Conservation (phyloP, 1,140 invertebrate genomes). For the Drosophila sproati region DNA sequence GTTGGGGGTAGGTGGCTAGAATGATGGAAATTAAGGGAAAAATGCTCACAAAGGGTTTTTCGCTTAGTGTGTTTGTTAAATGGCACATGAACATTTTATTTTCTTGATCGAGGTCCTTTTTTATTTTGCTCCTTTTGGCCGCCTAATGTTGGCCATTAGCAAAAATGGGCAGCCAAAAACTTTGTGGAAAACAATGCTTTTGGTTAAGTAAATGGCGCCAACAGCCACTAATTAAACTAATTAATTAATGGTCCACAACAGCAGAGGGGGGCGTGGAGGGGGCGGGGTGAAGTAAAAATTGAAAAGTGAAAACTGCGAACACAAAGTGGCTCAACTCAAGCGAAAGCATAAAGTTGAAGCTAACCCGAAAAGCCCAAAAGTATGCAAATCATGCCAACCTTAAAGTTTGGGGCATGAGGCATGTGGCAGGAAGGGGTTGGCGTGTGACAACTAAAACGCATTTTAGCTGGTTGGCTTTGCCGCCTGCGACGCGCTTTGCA, state of each 20-base stretch:
- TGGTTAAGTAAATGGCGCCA: conserved; percentile 32
- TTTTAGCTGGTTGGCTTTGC: conserved; percentile 4
- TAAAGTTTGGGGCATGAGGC: neutral
- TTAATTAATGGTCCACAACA: conserved; percentile 52
- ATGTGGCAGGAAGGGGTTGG: no score
- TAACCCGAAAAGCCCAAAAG: conserved; percentile 20
- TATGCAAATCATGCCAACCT: conserved; percentile 34
- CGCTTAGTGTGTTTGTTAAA: conserved; percentile 75
- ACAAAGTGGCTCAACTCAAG: conserved; percentile 66
- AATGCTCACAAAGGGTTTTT: conserved; percentile 68
- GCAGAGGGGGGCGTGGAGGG: neutral
- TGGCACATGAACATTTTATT: conserved; percentile 69
- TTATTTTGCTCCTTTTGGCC: neutral
- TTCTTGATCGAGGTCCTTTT: conserved; percentile 65
- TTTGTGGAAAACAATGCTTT: conserved; percentile 51
- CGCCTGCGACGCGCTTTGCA: conserved; percentile 25
- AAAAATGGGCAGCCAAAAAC: conserved; percentile 35
- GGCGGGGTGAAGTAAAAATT: neutral
- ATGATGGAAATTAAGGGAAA: conserved; percentile 66
- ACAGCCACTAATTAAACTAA: conserved; percentile 69
- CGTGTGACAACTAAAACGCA: conserved; percentile 6
- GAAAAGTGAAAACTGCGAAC: conserved; percentile 47
- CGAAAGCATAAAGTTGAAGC: conserved; percentile 27
- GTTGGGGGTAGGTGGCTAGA: neutral
- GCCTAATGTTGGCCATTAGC: conserved; percentile 74